phyloP scores from a whole-genome alignment of 1,140 invertebrate species.

The Lysiphlebus fabarum region DNA sequence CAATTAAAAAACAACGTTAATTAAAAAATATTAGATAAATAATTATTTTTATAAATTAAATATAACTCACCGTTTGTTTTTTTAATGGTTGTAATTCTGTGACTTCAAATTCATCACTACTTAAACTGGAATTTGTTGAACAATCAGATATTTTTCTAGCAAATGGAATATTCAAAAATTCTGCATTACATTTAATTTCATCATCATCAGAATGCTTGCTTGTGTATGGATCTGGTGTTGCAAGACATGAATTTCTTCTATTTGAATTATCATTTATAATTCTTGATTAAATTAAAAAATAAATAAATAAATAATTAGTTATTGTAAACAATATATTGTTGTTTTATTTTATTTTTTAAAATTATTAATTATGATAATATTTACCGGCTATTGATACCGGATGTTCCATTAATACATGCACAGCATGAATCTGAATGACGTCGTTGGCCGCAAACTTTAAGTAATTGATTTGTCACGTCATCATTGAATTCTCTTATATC shows the following conservation, averaged over 20 bases:
- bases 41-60: conserved; percentile 3
- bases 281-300: conserved; percentile 13
- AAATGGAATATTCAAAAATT: conserved; percentile 57
- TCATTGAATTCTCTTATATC: conserved; percentile 41
- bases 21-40: conserved; percentile 18
- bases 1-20: too few relatives aligned
- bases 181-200: conserved; percentile 46
- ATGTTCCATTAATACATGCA: conserved; percentile 29
- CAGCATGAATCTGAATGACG: conserved; percentile 48
- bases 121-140: conserved; percentile 62
- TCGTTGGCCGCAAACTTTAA: conserved; percentile 40
- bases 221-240: conserved; percentile 32
- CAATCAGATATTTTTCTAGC: conserved; percentile 64
- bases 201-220: conserved; percentile 3
- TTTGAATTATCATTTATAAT: conserved; percentile 5
- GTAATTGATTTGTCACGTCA: conserved; percentile 29
- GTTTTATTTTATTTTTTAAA: too few relatives aligned
- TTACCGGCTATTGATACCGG: conserved; percentile 23
- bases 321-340: too few relatives aligned
- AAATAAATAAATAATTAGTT: neutral
- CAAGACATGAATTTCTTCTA: conserved; percentile 45
- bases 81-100: conserved; percentile 45
- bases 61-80: conserved; percentile 48
- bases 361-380: neutral
- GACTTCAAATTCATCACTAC: conserved; percentile 66